Conservation (phyloP, 2,113 vertebrate species). For the Rattus rattus region DNA sequence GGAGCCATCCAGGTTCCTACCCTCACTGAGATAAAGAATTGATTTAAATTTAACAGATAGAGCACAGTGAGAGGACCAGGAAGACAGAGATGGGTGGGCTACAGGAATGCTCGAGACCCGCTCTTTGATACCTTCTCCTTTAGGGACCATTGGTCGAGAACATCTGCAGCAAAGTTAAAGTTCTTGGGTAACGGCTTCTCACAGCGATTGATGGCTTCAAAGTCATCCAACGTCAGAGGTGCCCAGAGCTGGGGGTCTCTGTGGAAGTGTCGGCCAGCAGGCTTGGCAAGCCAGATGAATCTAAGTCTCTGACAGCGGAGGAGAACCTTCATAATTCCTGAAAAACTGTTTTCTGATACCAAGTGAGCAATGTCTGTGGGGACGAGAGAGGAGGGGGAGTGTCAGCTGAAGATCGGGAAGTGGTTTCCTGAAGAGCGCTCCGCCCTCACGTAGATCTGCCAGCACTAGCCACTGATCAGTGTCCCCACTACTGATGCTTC, state of each 20-base stretch:
- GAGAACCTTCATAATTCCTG: slow-evolving; percentile 74
- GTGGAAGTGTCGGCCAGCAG: slow-evolving; percentile 53
- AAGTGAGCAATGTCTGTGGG: slow-evolving; percentile 16
- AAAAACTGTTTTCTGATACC: neutral
- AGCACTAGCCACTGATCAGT: neutral
- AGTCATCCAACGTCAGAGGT: slow-evolving; percentile 84
- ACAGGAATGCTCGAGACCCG: neutral
- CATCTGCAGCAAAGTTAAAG: slow-evolving; percentile 90
- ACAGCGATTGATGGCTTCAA: slow-evolving; percentile 83
- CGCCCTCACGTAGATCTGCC: neutral
- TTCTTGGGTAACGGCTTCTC: slow-evolving; percentile 81
- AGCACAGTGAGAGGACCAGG: neutral
- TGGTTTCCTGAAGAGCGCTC: neutral
- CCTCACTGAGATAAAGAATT: neutral
- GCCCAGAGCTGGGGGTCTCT: slow-evolving; percentile 33
- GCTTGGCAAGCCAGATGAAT: slow-evolving; percentile 51
- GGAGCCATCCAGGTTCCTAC: neutral
- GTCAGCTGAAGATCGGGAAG: neutral
- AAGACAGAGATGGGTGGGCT: neutral
- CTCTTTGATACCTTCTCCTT: slow-evolving; percentile 85
- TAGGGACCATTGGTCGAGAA: slow-evolving; percentile 88
- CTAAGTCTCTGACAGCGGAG: slow-evolving; percentile 35
- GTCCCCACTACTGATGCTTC: neutral
- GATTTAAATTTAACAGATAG: neutral
- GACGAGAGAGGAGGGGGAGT: neutral